Percentiles rank a stretch among this genome's conserved stretches.
phyloP scores from a whole-genome alignment of 2,888 invertebrate genomes.

The Griposia aprilina region DNA sequence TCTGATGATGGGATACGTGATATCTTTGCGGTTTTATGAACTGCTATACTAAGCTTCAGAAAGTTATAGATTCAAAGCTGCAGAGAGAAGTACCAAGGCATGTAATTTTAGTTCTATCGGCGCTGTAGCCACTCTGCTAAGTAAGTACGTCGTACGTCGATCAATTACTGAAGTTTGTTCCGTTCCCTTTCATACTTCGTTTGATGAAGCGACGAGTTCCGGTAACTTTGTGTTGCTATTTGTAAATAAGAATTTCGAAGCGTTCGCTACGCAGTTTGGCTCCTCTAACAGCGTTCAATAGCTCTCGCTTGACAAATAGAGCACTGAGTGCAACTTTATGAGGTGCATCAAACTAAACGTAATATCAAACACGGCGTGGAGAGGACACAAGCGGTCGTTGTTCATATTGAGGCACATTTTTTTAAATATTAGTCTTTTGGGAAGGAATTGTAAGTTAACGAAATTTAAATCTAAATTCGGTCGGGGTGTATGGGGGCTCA shows the following conservation, averaged over 20 bases:
- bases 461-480: background rate
- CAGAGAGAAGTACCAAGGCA: background rate
- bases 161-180: constrained; percentile 28
- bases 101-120: background rate
- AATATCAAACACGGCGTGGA: background rate
- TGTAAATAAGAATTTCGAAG: constrained; percentile 31
- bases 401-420: background rate
- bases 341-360: constrained; percentile 17
- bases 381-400: background rate
- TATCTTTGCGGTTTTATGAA: background rate
- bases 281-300: constrained; percentile 6
- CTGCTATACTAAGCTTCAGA: background rate
- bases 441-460: no score
- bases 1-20: background rate
- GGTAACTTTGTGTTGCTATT: constrained; percentile 9
- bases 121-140: background rate
- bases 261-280: constrained; percentile 2
- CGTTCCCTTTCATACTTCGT: constrained; percentile 14
- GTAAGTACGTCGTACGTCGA: background rate
- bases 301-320: constrained; percentile 19
- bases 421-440: background rate
- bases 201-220: background rate
- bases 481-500: no score
- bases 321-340: constrained; percentile 20
- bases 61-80: background rate